Percentiles rank a stretch among this genome's conserved stretches.
These are phyloP conservation scores for Ophonus ardosiacus DNA, from an alignment of 2,888 invertebrate species.

Conservation along the genomic window DNA sequence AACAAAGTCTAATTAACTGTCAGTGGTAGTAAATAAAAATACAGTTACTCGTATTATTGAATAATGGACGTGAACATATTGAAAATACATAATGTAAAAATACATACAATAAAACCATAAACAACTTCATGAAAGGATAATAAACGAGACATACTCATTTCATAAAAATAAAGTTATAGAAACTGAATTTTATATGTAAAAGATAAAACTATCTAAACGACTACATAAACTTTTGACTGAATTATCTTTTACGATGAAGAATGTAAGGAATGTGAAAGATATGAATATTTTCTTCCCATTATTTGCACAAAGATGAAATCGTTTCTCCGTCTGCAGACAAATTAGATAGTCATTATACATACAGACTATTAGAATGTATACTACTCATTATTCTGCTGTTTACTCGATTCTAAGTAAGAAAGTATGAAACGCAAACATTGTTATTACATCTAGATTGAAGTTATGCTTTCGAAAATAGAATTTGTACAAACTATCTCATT, in stretches of 20 bases:
- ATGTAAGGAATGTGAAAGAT: neutral
- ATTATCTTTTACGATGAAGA: neutral
- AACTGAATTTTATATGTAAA: neutral
- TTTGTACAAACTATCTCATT: too few species aligned
- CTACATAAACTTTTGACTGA: neutral
- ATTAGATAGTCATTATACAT: neutral
- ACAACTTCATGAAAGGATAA: neutral
- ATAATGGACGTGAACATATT: neutral
- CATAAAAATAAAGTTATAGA: neutral
- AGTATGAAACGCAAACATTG: neutral
- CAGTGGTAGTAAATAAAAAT: neutral
- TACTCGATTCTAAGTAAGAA: neutral
- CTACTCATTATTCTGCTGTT: neutral
- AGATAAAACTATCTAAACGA: neutral
- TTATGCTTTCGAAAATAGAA: too few species aligned
- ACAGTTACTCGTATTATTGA: neutral
- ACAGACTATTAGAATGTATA: neutral
- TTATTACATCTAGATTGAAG: neutral
- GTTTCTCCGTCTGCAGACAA: neutral
- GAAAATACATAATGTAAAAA: neutral
- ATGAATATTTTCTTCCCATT: neutral
- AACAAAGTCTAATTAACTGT: too few species aligned
- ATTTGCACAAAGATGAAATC: neutral
- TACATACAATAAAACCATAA: neutral
- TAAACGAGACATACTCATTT: neutral